Conservation (phyloP, 1,140 invertebrate species). For the Drosophila bifasciata region DNA sequence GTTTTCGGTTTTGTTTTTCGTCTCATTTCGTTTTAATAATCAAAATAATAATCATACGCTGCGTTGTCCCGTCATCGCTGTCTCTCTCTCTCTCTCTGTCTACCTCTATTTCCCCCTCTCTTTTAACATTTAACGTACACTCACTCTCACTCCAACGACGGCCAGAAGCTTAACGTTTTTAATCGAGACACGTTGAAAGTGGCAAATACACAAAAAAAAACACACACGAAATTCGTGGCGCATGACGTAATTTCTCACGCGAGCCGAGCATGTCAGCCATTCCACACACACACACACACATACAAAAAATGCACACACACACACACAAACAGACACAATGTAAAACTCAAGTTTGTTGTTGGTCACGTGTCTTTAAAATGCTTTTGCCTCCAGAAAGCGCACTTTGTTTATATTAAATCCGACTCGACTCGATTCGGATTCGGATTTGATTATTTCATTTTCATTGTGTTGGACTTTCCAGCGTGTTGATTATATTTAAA, state of each 20-base stretch:
- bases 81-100: conserved; percentile 5
- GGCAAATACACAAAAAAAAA: conserved; percentile 59
- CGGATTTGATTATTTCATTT: too few species aligned
- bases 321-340: conserved; percentile 12
- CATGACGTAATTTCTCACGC: conserved; percentile 81
- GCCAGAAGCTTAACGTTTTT: conserved; percentile 50
- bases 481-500: conserved; percentile 68
- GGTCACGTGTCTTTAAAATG: conserved; percentile 78
- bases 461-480: conserved; percentile 57
- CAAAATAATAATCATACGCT: conserved; percentile 78
- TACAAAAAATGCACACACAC: conserved; percentile 6
- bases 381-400: conserved; percentile 50
- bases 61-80: conserved; percentile 50
- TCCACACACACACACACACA: conserved; percentile 37
- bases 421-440: neutral
- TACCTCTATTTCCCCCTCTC: neutral
- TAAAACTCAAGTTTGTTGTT: conserved; percentile 66
- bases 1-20: conserved; percentile 6
- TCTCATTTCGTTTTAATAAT: conserved; percentile 60
- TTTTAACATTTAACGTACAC: too few species aligned
- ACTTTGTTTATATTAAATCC: conserved; percentile 48
- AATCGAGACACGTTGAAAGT: conserved; percentile 73
- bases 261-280: conserved; percentile 69
- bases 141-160: conserved; percentile 8
- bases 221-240: conserved; percentile 65